Evolutionary conservation across 2,113 vertebrate species (phyloP).

Genomic region (Hepsetus odoe): DNA sequence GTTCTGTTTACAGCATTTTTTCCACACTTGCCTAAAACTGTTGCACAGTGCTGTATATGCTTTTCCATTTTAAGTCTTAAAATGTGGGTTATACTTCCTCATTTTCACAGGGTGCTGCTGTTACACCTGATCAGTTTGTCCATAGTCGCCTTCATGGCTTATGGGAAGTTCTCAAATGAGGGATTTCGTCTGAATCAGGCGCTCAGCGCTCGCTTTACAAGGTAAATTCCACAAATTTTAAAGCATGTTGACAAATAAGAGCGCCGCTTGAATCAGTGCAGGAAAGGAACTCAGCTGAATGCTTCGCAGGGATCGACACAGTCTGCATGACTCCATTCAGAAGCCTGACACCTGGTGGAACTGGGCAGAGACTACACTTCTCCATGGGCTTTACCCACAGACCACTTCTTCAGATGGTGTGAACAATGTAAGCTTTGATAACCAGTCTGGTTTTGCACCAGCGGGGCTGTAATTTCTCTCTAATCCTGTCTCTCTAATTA

Average conservation of each 20-base stretch:
- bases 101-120: constrained; percentile 66
- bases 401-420: not conserved
- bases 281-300: not conserved
- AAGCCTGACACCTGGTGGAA: constrained; percentile 74
- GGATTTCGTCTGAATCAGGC: constrained; percentile 69
- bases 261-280: not conserved
- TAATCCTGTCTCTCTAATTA: too few species aligned
- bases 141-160: constrained; percentile 67
- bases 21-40: too few species aligned
- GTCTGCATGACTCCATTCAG: constrained; percentile 58
- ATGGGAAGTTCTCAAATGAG: constrained; percentile 57
- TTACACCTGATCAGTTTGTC: constrained; percentile 61
- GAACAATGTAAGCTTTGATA: constrained; percentile 25
- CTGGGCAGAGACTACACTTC: constrained; percentile 67
- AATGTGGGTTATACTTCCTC: too few species aligned
- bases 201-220: constrained; percentile 67
- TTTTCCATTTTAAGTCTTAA: too few species aligned
- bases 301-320: constrained; percentile 55
- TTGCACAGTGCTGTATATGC: too few species aligned
- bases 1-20: too few species aligned
- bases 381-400: constrained; percentile 64
- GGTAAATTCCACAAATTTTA: constrained; percentile 67
- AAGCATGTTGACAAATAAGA: not conserved
- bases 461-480: too few species aligned
- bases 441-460: not conserved